These are phyloP conservation scores for Caenorhabditis sp. DNA, from an alignment of 2,888 invertebrate species.

Conservation along the genomic window DNA sequence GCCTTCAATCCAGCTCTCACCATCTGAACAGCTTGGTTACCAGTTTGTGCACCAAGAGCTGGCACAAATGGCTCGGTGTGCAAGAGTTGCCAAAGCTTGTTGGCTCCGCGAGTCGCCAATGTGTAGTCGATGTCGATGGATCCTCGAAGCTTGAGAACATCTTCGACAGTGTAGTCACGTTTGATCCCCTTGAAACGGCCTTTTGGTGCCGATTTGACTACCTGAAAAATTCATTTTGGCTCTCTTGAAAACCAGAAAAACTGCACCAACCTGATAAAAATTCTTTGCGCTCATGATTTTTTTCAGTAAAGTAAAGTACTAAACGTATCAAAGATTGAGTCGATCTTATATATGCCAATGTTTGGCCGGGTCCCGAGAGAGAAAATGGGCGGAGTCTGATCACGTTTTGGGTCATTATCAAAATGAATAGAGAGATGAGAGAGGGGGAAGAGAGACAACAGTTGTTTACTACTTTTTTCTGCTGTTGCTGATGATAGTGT, in stretches of 20 bases:
- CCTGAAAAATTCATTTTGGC: constrained; percentile 35
- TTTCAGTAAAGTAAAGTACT: not conserved
- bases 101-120: constrained; percentile 71
- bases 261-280: constrained; percentile 54
- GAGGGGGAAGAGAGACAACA: not conserved
- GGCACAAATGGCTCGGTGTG: constrained; percentile 71
- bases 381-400: constrained; percentile 27
- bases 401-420: not conserved
- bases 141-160: constrained; percentile 71
- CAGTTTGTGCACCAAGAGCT: constrained; percentile 72
- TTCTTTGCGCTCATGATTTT: constrained; percentile 48
- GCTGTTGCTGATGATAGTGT: not conserved
- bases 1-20: constrained; percentile 72
- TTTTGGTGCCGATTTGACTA: constrained; percentile 69
- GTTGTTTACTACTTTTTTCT: not conserved
- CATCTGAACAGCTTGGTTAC: constrained; percentile 72
- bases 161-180: constrained; percentile 70
- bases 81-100: constrained; percentile 71
- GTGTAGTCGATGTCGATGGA: constrained; percentile 71
- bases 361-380: constrained; percentile 17
- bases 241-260: not conserved
- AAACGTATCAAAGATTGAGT: not conserved
- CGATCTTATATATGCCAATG: constrained; percentile 9
- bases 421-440: constrained; percentile 14
- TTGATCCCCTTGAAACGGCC: constrained; percentile 71